Evolutionary conservation across 92 coral and sea anemone species (phyloP), one percentile per base, ranked within the genome.

Genomic region (Zoanthus solanderi): DNA sequence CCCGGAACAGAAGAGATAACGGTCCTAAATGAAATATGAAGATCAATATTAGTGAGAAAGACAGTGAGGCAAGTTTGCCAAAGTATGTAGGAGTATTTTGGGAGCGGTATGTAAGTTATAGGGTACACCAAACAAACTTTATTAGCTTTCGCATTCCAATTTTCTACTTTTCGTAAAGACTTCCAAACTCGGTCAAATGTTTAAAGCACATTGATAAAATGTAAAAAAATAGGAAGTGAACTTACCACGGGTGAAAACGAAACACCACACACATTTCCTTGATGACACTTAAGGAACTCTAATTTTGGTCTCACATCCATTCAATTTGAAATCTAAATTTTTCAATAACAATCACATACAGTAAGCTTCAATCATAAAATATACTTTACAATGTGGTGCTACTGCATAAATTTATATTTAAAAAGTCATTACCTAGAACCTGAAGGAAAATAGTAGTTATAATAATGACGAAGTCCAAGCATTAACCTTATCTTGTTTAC

Each of bases 241-340:
- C 93, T 91, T 90, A 95, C 98, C 93, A 93, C 91, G 2, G 98
- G 98, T 32, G 98, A 95, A 71, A 95, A 95, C 14, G 98, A 94
- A 16, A 95, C 96, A 17, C 98, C 98, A 68, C 98, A 91, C 34
- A 95, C 94, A 84, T 91, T 91, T 68, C 96, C 98, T 76, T 94
- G 90, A 69, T 95, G 98, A 87, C 91, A 95, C 86, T 89, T 89
- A 63, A 95, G 85, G 79, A 93, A 93, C 88, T 95, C 96, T 37
- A 95, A 91, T 73, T 89, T 87, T 31, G 94, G 85, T 71, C 79
- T 87, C 42, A 93, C 88, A 58, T 95, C 94, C 98, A 95, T 94
- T 12, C 30, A 32, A 30, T 44, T 69, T 16, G 75, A 30, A 69
- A 69, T 46, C 16, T 18, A 15, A 53, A 78, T 47, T 48, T 53